Evolutionary conservation across 2,888 invertebrate species (phyloP), one percentile per base, ranked within the genome.

Genomic region (Pollenia amentaria): DNA sequence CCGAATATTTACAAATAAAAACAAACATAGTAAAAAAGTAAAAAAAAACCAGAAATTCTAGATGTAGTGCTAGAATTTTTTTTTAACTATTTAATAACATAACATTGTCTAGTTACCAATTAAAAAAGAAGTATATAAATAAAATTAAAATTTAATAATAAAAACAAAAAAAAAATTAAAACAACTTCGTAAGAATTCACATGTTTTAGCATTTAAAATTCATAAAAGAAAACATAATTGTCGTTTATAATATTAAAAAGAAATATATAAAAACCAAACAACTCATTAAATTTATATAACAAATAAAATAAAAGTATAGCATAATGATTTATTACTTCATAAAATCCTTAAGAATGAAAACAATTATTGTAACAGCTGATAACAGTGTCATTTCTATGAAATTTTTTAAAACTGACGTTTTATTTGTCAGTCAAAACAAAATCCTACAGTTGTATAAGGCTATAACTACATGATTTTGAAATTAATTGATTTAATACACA

Each of bases 241-340:
- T 81, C 81, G 81, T 87, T 84, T 60, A 76, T 78, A 78, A 70
- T 62, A 51, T 72, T 51, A 70, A 83, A 78, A 55, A 42, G n/a
- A 64, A 44, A 46, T 14, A 62, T 72, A 38, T 21, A 60, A 60
- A 60, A 44, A 21, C 29, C 38, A 55, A 70, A 76, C 42, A 73
- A 77, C 38, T 57, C 14, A 67, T 75, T 79, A 75, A 69, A 84
- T 55, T 73, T 60, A 75, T 18, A 79, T 62, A 14, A 65, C 64
- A 75, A 44, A 53, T 60, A 46, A 16, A 29, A 67, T 57, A 7
- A 70, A 42, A 38, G 11, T 82, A 55, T 29, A 29, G 29, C 46
- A 77, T 81, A 64, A 14, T 42, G 12, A 70, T 40, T 14, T 40
- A 38, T 40, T 40, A 70, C 0, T 18, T 40, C 11, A 65, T 38